A percentile compares a stretch with the other conserved stretches of the same genome.
Conservation (phyloP, 1,140 invertebrate genomes). For the Acromyrmex echinatior region DNA sequence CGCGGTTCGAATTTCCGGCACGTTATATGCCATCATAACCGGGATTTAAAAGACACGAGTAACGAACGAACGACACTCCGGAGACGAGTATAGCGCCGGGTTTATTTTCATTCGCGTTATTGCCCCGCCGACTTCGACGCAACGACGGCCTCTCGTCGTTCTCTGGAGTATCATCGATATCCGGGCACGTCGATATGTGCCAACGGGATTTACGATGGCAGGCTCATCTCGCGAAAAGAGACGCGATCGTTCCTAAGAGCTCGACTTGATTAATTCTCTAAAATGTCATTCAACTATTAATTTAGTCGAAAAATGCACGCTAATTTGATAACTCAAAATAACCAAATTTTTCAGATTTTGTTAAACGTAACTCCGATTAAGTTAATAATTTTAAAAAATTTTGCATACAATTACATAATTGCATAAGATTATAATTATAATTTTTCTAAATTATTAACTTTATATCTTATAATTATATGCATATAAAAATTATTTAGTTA, state of each 20-base stretch:
- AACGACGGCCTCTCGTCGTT: conserved; percentile 4
- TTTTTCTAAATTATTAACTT: background rate
- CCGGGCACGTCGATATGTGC: conserved; percentile 27
- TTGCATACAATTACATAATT: too few species aligned
- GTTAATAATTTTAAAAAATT: too few species aligned
- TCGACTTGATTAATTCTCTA: conserved; percentile 21
- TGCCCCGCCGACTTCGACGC: conserved; percentile 51
- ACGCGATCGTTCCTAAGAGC: conserved; percentile 20
- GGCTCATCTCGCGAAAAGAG: background rate
- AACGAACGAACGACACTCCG: conserved; percentile 69
- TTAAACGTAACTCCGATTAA: too few species aligned
- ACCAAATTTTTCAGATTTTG: too few species aligned
- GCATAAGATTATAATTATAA: too few species aligned
- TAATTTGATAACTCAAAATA: background rate
- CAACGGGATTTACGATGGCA: conserved; percentile 46
- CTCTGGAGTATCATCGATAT: conserved; percentile 42
- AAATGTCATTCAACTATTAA: background rate
- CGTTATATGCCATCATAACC: conserved; percentile 67
- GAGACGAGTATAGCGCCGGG: conserved; percentile 43
- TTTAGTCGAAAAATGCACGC: background rate
- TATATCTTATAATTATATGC: background rate
- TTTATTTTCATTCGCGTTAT: conserved; percentile 65
- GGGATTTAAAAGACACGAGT: conserved; percentile 67
- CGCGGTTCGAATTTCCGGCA: conserved; percentile 63
- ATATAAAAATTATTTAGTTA: background rate